Evolutionary conservation across 2,113 vertebrate genomes (phyloP), one percentile per base, ranked within the genome.

Genomic region (Echinops telfairi): DNA sequence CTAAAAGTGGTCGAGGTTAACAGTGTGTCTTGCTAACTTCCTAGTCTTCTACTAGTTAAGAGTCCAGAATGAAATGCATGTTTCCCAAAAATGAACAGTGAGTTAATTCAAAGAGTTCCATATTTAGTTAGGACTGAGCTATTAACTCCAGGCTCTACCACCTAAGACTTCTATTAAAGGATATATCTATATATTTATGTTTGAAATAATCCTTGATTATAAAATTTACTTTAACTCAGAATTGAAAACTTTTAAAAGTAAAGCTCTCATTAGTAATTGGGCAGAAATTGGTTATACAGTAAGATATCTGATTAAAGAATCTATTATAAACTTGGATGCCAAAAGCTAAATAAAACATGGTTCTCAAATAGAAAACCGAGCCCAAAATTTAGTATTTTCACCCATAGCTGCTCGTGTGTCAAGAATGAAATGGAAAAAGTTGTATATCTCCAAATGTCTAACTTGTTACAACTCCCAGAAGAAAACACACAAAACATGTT

Each of bases 401-500:
- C 38, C 38, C 70, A 68, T 43, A 27, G 83, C 6, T 53, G 60
- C 0, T 86, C 68, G 47, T 88, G 90, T 92, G 83, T 84, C 71
- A 95, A 87, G 57, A 33, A 88, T 80, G 86, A 96, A 92, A 83
- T 85, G 83, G 77, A 79, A 96, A 95, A 84, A 40, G 10, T 89
- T 87, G 36, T 80, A 88, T 20, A 86, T 57, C 20, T 16, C 90
- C 36, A 94, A 95, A 81, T 83, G 86, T 38, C 83, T 89, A 90
- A 89, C 33, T 84, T 85, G 86, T 70, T 94, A n/a, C 70, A 96
- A 88, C 84, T 96, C 88, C 77, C 91, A 95, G 79, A 97, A 96
- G 90, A 96, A 97, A 94, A 85, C 91, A 97, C 95, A 97, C 96
- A 96, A 86, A 96, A 96, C 95, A 97, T 84, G 95, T 95, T 96